Conservation (phyloP, 2,888 invertebrate species). For the Gari tellinella region DNA sequence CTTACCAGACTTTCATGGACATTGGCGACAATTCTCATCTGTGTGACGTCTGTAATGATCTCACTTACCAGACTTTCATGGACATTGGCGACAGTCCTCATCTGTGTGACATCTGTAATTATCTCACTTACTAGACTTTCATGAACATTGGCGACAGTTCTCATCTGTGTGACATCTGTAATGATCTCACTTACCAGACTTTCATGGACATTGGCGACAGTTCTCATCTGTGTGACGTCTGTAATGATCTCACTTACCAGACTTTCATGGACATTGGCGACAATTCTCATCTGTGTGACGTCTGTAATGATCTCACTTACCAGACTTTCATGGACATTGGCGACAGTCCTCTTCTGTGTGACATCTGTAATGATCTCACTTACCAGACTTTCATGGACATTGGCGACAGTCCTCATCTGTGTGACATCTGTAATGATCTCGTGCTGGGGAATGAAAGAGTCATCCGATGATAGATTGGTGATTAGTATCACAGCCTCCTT, state of each 20-base stretch:
- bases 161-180: slow-evolving; percentile 93
- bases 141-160: slow-evolving; percentile 94
- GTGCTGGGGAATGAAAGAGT: slow-evolving; percentile 92
- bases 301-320: slow-evolving; percentile 94
- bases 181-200: slow-evolving; percentile 94
- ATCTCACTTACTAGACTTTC: slow-evolving; percentile 93
- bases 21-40: slow-evolving; percentile 93
- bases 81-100: slow-evolving; percentile 93
- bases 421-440: slow-evolving; percentile 95
- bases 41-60: slow-evolving; percentile 93
- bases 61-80: slow-evolving; percentile 96
- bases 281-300: slow-evolving; percentile 91
- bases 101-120: slow-evolving; percentile 91
- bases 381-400: slow-evolving; percentile 96
- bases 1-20: slow-evolving; percentile 95
- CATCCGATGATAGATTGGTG: slow-evolving; percentile 91
- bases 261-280: slow-evolving; percentile 96
- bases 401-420: slow-evolving; percentile 93
- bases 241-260: slow-evolving; percentile 94
- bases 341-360: slow-evolving; percentile 92
- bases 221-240: slow-evolving; percentile 92
- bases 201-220: slow-evolving; percentile 95
- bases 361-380: slow-evolving; percentile 91
- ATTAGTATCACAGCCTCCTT: slow-evolving; percentile 97
- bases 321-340: slow-evolving; percentile 96